phyloP scores from a whole-genome alignment of 2,888 invertebrate species.

The Ypsolopha sequella region DNA sequence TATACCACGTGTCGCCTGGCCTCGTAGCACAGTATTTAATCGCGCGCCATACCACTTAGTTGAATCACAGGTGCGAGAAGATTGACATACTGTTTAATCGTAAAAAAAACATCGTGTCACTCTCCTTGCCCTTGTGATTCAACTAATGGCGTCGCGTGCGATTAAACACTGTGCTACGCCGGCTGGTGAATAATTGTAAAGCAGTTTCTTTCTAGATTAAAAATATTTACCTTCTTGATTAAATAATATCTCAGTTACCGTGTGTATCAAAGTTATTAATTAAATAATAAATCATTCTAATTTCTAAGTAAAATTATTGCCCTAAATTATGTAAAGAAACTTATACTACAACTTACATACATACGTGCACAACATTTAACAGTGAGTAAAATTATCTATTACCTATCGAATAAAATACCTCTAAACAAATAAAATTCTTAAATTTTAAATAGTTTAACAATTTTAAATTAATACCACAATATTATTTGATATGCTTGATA shows the following conservation, averaged over 20 bases:
- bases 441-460: slow-evolving; percentile 16
- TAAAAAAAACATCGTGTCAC: too few species aligned
- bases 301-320: slow-evolving; percentile 46
- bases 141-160: too few species aligned
- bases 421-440: slow-evolving; percentile 49
- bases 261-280: not conserved
- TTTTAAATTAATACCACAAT: slow-evolving; percentile 4
- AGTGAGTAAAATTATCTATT: slow-evolving; percentile 53
- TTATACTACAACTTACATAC: slow-evolving; percentile 44
- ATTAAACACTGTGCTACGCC: too few species aligned
- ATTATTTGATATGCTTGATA: slow-evolving; percentile 61
- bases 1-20: too few species aligned
- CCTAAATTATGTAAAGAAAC: slow-evolving; percentile 33
- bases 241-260: not conserved
- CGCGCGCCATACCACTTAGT: too few species aligned
- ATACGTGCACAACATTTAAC: slow-evolving; percentile 69
- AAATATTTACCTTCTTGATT: not conserved
- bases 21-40: too few species aligned
- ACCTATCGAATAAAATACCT: slow-evolving; percentile 39
- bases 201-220: not conserved
- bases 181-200: too few species aligned
- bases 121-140: too few species aligned
- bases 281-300: not conserved
- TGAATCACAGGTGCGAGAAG: too few species aligned
- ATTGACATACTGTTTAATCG: too few species aligned